phyloP scores from a whole-genome alignment of 2,888 invertebrate genomes.

The Boloria selene region DNA sequence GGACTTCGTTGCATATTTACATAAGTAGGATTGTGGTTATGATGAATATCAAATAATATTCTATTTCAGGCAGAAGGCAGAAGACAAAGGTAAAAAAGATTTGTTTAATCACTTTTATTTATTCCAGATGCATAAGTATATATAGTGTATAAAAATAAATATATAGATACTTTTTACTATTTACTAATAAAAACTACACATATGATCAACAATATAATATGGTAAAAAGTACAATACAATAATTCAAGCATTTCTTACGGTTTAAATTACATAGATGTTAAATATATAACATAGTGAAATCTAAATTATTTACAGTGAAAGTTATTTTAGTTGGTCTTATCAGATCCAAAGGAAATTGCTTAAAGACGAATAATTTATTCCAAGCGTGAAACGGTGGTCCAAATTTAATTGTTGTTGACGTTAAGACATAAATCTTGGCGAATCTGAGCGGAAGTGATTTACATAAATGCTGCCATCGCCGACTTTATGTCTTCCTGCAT shows the following conservation, averaged over 20 bases:
- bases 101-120: too few species aligned
- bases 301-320: conserved; percentile 27
- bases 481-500: conserved; percentile 63
- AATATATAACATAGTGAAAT: conserved; percentile 21
- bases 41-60: too few species aligned
- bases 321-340: conserved; percentile 38
- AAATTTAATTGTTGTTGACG: conserved; percentile 78
- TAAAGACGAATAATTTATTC: conserved; percentile 68
- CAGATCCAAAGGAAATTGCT: conserved; percentile 44
- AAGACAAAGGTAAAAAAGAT: too few species aligned
- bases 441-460: conserved; percentile 76
- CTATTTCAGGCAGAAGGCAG: too few species aligned
- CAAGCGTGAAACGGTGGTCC: conserved; percentile 62
- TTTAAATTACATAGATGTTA: background rate
- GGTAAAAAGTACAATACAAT: background rate
- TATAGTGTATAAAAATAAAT: too few species aligned
- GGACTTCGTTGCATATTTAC: too few species aligned
- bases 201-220: too few species aligned
- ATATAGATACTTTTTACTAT: too few species aligned
- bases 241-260: background rate
- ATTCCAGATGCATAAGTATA: too few species aligned
- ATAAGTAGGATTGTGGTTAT: too few species aligned
- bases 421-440: conserved; percentile 70
- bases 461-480: conserved; percentile 70
- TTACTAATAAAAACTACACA: too few species aligned